Percentiles rank a stretch among this genome's conserved stretches.
phyloP scores from a whole-genome alignment of 1,140 invertebrate species.

The Apis laboriosa region DNA sequence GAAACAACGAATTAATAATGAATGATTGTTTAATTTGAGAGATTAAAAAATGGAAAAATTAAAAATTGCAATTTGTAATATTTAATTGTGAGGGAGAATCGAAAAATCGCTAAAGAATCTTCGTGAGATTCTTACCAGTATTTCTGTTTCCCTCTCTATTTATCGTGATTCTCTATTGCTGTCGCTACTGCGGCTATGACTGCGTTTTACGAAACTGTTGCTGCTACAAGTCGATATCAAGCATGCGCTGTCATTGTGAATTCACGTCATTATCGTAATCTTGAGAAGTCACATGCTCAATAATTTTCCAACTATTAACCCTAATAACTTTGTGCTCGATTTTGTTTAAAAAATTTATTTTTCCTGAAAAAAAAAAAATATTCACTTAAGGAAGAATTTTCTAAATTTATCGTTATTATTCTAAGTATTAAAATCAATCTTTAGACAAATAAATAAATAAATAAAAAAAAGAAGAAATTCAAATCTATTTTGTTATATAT shows the following conservation, averaged over 20 bases:
- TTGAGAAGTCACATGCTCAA: background rate
- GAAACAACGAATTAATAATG: background rate
- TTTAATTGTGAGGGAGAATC: background rate
- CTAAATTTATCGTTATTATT: too few species aligned
- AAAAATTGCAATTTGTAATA: background rate
- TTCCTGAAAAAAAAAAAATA: background rate
- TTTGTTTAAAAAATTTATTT: too few species aligned
- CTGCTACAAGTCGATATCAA: constrained; percentile 69
- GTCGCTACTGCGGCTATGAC: constrained; percentile 36
- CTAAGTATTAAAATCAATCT: too few species aligned
- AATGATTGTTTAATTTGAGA: background rate
- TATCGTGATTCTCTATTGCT: constrained; percentile 21
- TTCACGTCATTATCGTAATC: constrained; percentile 32
- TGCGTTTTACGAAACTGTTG: constrained; percentile 42
- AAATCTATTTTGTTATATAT: too few species aligned
- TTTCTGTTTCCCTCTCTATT: background rate
- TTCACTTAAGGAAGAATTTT: background rate
- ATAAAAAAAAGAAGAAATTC: too few species aligned
- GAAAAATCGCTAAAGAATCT: background rate
- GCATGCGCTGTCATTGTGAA: constrained; percentile 61
- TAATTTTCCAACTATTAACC: background rate
- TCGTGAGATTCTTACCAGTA: constrained; percentile 2
- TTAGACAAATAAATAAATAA: too few species aligned
- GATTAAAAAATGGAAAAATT: background rate
- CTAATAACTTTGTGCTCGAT: background rate